These are phyloP conservation scores for Plagodis dolabraria DNA, from an alignment of 2,888 invertebrate genomes.

Conservation along the genomic window DNA sequence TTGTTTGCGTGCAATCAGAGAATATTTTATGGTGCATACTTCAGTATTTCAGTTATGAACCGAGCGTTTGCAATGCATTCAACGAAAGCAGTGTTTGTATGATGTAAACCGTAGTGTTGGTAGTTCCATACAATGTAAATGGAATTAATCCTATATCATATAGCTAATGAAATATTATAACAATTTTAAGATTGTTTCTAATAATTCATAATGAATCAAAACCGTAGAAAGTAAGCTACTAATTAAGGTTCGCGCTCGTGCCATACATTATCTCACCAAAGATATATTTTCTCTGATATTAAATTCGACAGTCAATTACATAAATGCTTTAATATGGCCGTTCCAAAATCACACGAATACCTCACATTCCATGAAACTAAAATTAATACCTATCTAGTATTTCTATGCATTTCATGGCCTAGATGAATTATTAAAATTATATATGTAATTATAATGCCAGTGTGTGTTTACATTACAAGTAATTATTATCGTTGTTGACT, in stretches of 20 bases:
- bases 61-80: no score
- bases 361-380: conserved; percentile 36
- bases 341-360: conserved; percentile 31
- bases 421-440: conserved; percentile 16
- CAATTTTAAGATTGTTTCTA: no score
- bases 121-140: no score
- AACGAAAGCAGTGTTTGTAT: no score
- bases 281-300: conserved; percentile 35
- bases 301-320: conserved; percentile 44
- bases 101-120: no score
- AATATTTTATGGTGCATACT: no score
- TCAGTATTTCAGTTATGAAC: no score
- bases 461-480: not conserved
- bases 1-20: no score
- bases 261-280: conserved; percentile 44
- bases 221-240: not conserved
- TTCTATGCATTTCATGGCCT: conserved; percentile 19
- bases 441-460: not conserved
- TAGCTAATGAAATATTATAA: no score
- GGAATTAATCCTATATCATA: no score
- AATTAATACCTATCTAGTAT: conserved; percentile 12
- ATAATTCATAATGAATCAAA: no score
- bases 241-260: conserved; percentile 26
- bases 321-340: conserved; percentile 50
- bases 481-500: not conserved